Percentiles rank a stretch among this genome's conserved stretches.
Conservation (phyloP, 1,140 invertebrate genomes). For the Stenopsyche tienmushanensis region DNA sequence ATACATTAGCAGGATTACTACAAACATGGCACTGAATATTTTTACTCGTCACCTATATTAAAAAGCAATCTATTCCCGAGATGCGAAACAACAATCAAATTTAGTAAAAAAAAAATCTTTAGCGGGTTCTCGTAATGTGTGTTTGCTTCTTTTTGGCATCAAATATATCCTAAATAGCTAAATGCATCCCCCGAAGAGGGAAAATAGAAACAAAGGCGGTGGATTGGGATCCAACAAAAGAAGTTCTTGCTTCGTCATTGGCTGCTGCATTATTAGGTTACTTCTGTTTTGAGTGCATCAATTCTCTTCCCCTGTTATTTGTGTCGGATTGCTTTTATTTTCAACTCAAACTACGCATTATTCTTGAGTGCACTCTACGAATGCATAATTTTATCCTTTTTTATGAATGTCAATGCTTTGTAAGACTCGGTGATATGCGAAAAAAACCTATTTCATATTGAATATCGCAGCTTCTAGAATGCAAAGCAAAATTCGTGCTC, state of each 20-base stretch:
- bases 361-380: conserved; percentile 21
- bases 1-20: conserved; percentile 28
- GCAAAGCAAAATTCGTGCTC: background rate
- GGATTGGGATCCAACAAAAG: conserved; percentile 2
- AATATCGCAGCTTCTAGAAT: conserved; percentile 4
- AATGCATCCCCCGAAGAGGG: background rate
- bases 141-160: too few species aligned
- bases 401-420: background rate
- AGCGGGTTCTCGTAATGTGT: too few species aligned
- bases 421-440: background rate
- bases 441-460: background rate
- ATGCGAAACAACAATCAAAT: too few species aligned
- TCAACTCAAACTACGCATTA: conserved; percentile 25
- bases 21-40: conserved; percentile 19
- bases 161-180: background rate
- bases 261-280: conserved; percentile 35
- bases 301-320: conserved; percentile 38
- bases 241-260: conserved; percentile 17
- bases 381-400: conserved; percentile 3
- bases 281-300: conserved; percentile 41
- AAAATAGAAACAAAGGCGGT: conserved; percentile 23
- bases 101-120: too few species aligned
- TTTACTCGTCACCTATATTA: conserved; percentile 25
- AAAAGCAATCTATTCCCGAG: conserved; percentile 18
- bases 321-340: conserved; percentile 33